Evolutionary conservation across 2,113 vertebrate genomes (phyloP).

Genomic region (Hippoglossus stenolepis): DNA sequence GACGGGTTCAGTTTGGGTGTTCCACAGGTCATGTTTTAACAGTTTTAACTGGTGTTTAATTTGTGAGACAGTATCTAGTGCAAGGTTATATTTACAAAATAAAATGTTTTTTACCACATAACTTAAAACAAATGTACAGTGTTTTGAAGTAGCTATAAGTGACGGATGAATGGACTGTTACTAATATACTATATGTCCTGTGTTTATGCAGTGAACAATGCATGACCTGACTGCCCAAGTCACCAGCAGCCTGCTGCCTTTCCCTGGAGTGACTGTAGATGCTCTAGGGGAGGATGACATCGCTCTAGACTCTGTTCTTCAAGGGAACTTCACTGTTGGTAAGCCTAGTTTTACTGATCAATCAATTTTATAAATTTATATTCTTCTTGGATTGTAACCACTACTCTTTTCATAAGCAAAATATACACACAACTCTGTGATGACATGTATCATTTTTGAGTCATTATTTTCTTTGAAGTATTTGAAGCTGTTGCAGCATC

Average conservation of each 20-base stretch:
- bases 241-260: conserved; percentile 92
- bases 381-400: background rate
- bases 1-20: background rate
- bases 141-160: background rate
- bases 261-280: conserved; percentile 90
- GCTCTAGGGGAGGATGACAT: conserved; percentile 92
- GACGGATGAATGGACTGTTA: background rate
- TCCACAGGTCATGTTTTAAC: conserved; percentile 2
- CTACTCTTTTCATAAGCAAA: background rate
- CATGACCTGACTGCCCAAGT: conserved; percentile 89
- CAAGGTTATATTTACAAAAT: background rate
- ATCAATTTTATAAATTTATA: background rate
- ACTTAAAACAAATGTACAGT: background rate
- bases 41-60: background rate
- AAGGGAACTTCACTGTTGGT: conserved; percentile 91
- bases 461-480: background rate
- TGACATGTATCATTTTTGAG: background rate
- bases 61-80: background rate
- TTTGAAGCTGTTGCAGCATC: background rate
- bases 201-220: conserved; percentile 84
- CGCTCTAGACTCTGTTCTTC: conserved; percentile 86
- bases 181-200: background rate
- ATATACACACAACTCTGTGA: background rate
- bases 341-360: conserved; percentile 50
- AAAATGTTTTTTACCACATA: background rate